Percentiles rank a stretch among this genome's conserved stretches.
Conservation (phyloP, 2,888 invertebrate genomes). For the Morinoia aosen region DNA sequence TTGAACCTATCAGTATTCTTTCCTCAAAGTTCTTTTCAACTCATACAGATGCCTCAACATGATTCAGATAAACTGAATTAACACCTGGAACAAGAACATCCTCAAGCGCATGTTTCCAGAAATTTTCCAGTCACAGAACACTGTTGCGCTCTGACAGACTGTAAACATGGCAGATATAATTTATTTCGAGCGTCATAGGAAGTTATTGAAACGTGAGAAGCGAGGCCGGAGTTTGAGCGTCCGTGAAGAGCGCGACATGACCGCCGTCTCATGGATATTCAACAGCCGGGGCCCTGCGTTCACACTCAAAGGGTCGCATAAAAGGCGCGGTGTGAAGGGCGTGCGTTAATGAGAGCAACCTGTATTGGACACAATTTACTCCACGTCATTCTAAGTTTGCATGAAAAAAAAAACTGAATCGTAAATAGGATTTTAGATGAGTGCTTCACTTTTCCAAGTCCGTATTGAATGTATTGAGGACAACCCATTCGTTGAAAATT, state of each 20-base stretch:
- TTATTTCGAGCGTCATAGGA: conserved; percentile 3
- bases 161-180: neutral
- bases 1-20: too few relatives aligned
- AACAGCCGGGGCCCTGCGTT: neutral
- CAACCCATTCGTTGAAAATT: neutral
- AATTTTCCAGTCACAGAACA: neutral
- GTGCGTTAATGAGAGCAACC: neutral
- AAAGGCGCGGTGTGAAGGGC: neutral
- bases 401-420: neutral
- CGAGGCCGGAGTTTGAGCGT: neutral
- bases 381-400: neutral
- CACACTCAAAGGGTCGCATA: neutral
- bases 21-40: neutral
- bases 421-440: neutral
- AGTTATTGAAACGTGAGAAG: neutral
- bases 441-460: neutral
- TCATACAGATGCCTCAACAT: too few relatives aligned
- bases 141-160: neutral
- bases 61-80: neutral
- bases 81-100: neutral
- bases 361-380: neutral
- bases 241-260: neutral
- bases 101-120: neutral
- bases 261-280: too few relatives aligned
- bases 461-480: neutral